Evolutionary conservation across 2,797 vertebrate genomes (phyloP).

Genomic region (Mus caroli): DNA sequence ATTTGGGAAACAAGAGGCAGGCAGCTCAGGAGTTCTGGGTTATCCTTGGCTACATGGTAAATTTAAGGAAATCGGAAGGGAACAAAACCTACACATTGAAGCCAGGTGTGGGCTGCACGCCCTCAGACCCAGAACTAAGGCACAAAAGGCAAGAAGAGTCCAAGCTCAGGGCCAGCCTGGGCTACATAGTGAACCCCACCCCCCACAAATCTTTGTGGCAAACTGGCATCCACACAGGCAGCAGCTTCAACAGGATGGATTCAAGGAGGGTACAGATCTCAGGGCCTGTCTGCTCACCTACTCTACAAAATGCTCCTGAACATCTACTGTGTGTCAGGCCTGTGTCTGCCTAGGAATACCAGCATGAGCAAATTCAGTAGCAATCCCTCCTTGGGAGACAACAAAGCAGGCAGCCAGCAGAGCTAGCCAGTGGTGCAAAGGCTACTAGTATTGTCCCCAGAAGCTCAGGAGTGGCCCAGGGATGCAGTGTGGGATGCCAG

Average conservation of each 20-base stretch:
- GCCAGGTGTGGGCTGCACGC: too few species aligned
- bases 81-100: background rate
- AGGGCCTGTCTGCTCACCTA: background rate
- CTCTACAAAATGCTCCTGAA: background rate
- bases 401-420: background rate
- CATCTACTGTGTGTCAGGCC: background rate
- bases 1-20: background rate
- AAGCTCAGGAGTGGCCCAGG: background rate
- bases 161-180: background rate
- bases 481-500: too few species aligned
- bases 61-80: background rate
- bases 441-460: background rate
- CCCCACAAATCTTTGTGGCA: background rate
- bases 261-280: background rate
- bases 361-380: background rate
- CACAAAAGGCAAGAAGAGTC: background rate
- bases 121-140: background rate
- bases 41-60: background rate
- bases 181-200: background rate
- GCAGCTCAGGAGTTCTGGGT: background rate
- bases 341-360: background rate
- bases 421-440: background rate
- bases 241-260: fast-evolving
- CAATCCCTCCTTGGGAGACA: background rate
- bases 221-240: background rate